Conservation (phyloP, 2,113 vertebrate genomes). For the Australoheros scitulus region DNA sequence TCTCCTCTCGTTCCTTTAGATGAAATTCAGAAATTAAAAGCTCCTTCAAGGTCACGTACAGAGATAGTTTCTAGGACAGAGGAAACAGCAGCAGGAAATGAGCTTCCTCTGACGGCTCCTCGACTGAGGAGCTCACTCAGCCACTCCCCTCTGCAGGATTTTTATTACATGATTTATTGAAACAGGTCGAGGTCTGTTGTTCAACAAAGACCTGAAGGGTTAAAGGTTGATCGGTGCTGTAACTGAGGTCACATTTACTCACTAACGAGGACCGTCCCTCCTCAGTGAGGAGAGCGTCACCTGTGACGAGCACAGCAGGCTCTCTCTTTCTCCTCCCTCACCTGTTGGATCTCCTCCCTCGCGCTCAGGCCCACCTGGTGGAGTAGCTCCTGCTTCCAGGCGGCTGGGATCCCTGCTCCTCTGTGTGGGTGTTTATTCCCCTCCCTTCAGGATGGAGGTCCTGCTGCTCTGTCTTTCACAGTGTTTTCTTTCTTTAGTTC, state of each 20-base stretch:
- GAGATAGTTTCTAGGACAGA: neutral
- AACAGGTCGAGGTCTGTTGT: neutral
- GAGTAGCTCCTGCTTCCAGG: neutral
- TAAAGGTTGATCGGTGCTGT: too few species aligned
- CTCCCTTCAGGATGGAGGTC: neutral
- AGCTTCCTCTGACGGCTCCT: neutral
- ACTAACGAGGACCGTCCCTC: fast-evolving
- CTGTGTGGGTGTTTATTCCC: fast-evolving
- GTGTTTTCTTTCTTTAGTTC: neutral
- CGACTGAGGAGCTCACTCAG: neutral
- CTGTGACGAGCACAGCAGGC: too few species aligned
- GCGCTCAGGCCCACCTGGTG: fast-evolving
- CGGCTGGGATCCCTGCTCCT: neutral
- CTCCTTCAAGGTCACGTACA: fast-evolving
- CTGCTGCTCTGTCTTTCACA: too few species aligned
- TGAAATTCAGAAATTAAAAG: neutral
- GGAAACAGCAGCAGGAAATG: neutral
- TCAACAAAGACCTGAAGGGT: neutral
- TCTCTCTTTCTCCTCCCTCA: too few species aligned
- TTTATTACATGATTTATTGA: neutral
- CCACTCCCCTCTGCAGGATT: too few species aligned
- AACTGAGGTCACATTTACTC: neutral
- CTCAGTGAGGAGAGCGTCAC: neutral
- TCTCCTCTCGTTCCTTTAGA: neutral
- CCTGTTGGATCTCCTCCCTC: neutral